These are phyloP conservation scores for Apoda limacodes DNA, from an alignment of 2,888 invertebrate species.

Conservation along the genomic window DNA sequence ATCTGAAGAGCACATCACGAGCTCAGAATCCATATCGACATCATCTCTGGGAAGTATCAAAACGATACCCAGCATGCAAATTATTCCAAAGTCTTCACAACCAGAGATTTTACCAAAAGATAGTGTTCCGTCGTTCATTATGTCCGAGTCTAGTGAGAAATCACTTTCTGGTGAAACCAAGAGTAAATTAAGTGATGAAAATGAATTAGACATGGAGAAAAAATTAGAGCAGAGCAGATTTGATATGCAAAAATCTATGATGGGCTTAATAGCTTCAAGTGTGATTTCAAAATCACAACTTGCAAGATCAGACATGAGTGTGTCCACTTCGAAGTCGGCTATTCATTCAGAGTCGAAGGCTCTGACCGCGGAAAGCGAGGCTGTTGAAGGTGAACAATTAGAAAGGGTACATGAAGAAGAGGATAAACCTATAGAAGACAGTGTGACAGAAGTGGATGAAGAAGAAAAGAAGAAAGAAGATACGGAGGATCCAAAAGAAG, in stretches of 20 bases:
- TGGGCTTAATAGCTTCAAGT: conserved; percentile 47
- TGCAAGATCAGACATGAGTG: conserved; percentile 26
- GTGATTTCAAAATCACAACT: conserved; percentile 21
- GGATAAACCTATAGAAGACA: conserved; percentile 20
- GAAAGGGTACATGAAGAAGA: conserved; percentile 33
- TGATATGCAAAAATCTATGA: conserved; percentile 49
- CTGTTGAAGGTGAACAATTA: conserved; percentile 25
- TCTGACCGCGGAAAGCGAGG: conserved; percentile 18
- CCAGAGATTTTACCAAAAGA: conserved; percentile 29
- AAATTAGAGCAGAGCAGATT: conserved; percentile 40
- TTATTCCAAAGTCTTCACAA: conserved; percentile 32
- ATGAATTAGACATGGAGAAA: conserved; percentile 32
- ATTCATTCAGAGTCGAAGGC: conserved; percentile 2
- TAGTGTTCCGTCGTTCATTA: conserved; percentile 45
- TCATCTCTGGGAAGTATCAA: conserved; percentile 38
- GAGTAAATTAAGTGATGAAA: conserved; percentile 27
- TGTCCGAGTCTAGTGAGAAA: conserved; percentile 35
- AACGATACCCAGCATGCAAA: conserved; percentile 45
- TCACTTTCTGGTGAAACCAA: conserved; percentile 22
- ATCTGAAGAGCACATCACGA: conserved; percentile 22
- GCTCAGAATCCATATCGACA: conserved; percentile 24
- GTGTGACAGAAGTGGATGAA: conserved; percentile 13
- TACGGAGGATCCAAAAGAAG: conserved; percentile 9
- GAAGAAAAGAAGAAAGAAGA: conserved; percentile 13
- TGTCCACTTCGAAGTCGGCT: conserved; percentile 11